phyloP scores from a whole-genome alignment of 2,888 invertebrate species.

The Chaitophorus viminalis region DNA sequence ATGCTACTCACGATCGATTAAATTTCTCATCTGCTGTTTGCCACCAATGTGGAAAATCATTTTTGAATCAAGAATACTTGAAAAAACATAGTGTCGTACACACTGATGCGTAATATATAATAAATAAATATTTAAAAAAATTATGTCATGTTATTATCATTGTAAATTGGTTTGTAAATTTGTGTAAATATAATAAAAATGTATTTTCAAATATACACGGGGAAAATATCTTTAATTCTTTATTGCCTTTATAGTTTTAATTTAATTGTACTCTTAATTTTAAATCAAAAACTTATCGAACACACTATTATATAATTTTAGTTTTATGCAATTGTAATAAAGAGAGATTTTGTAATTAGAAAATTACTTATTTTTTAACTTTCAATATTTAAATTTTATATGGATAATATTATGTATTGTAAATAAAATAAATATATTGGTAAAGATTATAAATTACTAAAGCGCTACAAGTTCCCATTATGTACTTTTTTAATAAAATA shows the following conservation, averaged over 20 bases:
- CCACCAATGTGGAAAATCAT: slow-evolving; percentile 64
- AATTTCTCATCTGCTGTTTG: slow-evolving; percentile 63
- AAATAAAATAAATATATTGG: not conserved
- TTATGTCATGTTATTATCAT: not conserved
- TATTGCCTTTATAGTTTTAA: slow-evolving; percentile 24
- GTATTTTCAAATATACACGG: not conserved
- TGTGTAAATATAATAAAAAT: slow-evolving; percentile 18
- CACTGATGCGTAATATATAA: slow-evolving; percentile 41
- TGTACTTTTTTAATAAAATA: slow-evolving; percentile 5
- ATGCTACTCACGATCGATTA: slow-evolving; percentile 63
- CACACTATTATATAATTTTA: not conserved
- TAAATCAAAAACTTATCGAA: slow-evolving; percentile 5
- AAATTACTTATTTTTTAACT: slow-evolving; percentile 4
- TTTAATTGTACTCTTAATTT: not conserved
- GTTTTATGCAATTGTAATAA: not conserved
- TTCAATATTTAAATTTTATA: not conserved
- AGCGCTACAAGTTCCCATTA: not conserved
- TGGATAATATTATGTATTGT: not conserved
- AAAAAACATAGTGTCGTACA: slow-evolving; percentile 64
- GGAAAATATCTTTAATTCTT: not conserved
- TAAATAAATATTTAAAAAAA: not conserved
- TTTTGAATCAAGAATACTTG: slow-evolving; percentile 64
- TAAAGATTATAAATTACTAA: not conserved
- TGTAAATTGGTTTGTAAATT: not conserved
- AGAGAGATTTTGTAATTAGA: not conserved